Base-by-base conservation (phyloP, 2,888 invertebrate genomes). In the Teleiodes luculella region DNA sequence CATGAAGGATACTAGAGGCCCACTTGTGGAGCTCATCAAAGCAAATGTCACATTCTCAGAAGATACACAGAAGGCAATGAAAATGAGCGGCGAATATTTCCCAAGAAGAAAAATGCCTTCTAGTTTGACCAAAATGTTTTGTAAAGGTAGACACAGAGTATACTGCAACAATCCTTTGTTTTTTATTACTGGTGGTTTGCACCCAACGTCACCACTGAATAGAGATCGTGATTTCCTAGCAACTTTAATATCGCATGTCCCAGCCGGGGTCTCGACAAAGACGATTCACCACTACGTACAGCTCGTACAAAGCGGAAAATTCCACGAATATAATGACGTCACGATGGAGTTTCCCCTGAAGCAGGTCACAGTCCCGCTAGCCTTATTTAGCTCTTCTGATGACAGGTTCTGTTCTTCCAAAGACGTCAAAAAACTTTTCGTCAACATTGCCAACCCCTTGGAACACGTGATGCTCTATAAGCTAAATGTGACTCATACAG, bases 221-320 rank as follows among this genome's bases (percentile, higher is more conserved):
- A n/a, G 59, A 68, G 39, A 85, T 85, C 84, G 6, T 85, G 10
- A 39, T 3, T 56, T 57, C 24, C 31, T 70, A 1, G 60, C 52
- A 35, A 33, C 53, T 1, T 56, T 59, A 11, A 56, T 80, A 16
- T 50, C 69, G 1, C 60, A 67, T 53, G 54, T 63, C 1, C 70
- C 70, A 0, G 63, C 72, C 0, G 72, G 72, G 6, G 69, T 71
- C 1, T 80, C 77, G 0, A 63, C 64, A n/a, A 81, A 76, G 53
- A 72, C 74, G 1, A 58, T 80, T 11, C 47, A 68, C n/a, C 80
- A 81, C 66, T 81, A 71, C 36, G 57, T 70, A 31, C 81, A 81
- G 55, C 54, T 76, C n/a, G 61, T 76, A 5, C 68, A 57, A 28
- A 76, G 68, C 45, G 73, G 74, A 1, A 55, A 58, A 24, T 79